Percentiles rank a stretch among this genome's conserved stretches.
Evolutionary conservation across 2,113 vertebrate species (phyloP).

Genomic region (Martes martes): DNA sequence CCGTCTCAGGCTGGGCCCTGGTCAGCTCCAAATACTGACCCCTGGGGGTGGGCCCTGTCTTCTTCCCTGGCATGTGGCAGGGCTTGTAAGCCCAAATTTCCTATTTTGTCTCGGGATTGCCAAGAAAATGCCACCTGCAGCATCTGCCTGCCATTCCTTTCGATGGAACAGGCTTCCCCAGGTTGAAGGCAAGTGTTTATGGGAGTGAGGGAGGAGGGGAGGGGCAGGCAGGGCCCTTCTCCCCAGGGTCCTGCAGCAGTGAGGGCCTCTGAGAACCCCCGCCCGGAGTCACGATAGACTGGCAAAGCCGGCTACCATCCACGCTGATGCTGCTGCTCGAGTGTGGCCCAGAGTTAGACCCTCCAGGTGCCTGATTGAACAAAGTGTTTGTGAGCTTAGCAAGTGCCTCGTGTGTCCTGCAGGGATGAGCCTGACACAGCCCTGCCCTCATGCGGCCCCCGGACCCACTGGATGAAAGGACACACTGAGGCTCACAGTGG

Average conservation of each 20-base stretch:
- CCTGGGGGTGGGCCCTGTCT: accelerated
- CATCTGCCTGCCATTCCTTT: background rate
- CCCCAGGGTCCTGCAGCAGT: accelerated
- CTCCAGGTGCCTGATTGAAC: accelerated
- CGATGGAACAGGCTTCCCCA: background rate
- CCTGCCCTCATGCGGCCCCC: background rate
- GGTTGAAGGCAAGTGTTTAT: background rate
- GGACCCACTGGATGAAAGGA: too few species aligned
- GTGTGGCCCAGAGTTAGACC: accelerated
- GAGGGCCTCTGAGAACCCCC: background rate
- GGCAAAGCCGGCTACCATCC: accelerated
- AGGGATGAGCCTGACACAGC: background rate
- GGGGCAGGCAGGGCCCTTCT: accelerated
- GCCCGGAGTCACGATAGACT: accelerated
- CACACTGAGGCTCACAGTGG: accelerated
- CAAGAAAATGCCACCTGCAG: background rate
- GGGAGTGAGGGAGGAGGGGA: accelerated
- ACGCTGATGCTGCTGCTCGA: accelerated
- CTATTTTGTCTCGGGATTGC: background rate
- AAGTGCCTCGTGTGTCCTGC: background rate
- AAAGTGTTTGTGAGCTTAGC: accelerated
- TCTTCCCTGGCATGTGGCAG: accelerated
- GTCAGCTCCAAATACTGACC: accelerated
- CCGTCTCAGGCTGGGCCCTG: accelerated
- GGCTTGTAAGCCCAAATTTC: background rate